Base-by-base conservation (phyloP, 2,797 vertebrate genomes). In the Ispidina picta region DNA sequence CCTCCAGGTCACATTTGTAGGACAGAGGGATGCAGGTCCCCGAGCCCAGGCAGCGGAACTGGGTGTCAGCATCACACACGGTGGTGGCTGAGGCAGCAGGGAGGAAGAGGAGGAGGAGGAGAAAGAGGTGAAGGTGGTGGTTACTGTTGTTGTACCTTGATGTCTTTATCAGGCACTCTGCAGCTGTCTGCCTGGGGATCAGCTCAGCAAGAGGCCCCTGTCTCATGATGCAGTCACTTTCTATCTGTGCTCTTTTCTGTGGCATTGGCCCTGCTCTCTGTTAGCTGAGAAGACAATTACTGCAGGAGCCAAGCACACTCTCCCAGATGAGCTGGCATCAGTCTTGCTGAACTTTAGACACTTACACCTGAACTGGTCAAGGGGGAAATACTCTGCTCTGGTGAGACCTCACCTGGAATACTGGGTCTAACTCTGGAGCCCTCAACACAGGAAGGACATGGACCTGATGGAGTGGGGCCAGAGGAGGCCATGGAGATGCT, bases 1-100 rank as follows among this genome's bases (percentile, higher is more conserved):
- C 99, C 89, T 99, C 99, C 6, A 98, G 98, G 97, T 99, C 99
- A 39, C 99, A 99, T 43, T 99, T 99, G 96, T 99, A 99, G 84
- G 98, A 99, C 58, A 99, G 96, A 0, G 99, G 99, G 95, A 99
- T 99, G 86, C 99, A 99, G 82, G 99, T 99, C 35, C 99, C 98
- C 0, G 99, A 99, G 68, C 97, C 98, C 70, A 98, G 96, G 92
- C 99, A 99, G 89, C 98, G 98, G 91, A 99, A 99, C 97, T 99
- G 98, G 72, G 98, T 99, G 65, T 98, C 97, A 0, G 98, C 71
- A 51, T 99, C 99, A 5, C 99, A 99, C 23, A 98, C 89, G 0
- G 98, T 99, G 7, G 99, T 99, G 49, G 99, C 99, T 99, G 66
- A 83, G 3, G 21, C 3, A 48, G 52, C 28, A 5, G 43, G 33